phyloP scores from a whole-genome alignment of 1,140 invertebrate species.

The Cecropterus lyciades region DNA sequence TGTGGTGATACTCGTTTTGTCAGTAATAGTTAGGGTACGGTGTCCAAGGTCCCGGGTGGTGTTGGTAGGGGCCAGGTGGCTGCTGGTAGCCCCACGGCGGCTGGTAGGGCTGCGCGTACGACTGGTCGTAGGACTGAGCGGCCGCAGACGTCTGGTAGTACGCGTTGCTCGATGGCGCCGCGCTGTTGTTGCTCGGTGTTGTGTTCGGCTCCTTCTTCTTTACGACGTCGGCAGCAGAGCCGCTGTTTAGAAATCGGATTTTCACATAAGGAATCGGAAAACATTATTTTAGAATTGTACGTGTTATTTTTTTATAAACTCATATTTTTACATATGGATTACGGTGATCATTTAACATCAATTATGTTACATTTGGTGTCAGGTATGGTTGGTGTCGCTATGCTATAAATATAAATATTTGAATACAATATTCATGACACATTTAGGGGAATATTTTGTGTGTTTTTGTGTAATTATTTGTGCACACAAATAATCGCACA shows the following conservation, averaged over 20 bases:
- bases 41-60: constrained; percentile 68
- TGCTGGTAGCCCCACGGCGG: constrained; percentile 78
- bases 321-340: too few species aligned
- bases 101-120: constrained; percentile 74
- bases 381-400: too few species aligned
- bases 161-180: constrained; percentile 46
- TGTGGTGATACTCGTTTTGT: not conserved
- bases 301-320: too few species aligned
- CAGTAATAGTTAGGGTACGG: constrained; percentile 79
- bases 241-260: constrained; percentile 28
- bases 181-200: constrained; percentile 33
- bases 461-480: too few species aligned
- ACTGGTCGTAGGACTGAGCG: constrained; percentile 69
- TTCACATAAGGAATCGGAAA: too few species aligned
- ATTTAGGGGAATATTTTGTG: too few species aligned
- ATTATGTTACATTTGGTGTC: too few species aligned
- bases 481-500: too few species aligned
- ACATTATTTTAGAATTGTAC: too few species aligned
- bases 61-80: constrained; percentile 70
- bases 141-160: constrained; percentile 65
- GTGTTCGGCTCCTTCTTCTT: constrained; percentile 67
- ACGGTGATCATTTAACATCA: too few species aligned
- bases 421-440: too few species aligned
- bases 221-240: constrained; percentile 42
- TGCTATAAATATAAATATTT: too few species aligned